A percentile compares a stretch with the other conserved stretches of the same genome.
Evolutionary conservation across 2,797 vertebrate genomes (phyloP).

Genomic region (Cyclopterus lumpus): DNA sequence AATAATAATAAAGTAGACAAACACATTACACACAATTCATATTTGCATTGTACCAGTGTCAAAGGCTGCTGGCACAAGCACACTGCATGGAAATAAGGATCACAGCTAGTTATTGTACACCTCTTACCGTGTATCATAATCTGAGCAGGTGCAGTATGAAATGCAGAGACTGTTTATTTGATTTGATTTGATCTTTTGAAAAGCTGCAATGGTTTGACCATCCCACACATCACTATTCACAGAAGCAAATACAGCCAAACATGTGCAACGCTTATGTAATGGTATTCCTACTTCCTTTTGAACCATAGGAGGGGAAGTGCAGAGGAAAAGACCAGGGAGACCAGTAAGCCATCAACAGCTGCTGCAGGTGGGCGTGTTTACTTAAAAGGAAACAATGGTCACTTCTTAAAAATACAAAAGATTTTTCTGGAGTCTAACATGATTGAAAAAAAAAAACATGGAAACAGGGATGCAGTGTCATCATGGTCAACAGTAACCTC

Average conservation of each 20-base stretch:
- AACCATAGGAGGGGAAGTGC: slow-evolving; percentile 70
- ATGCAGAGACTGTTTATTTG: not conserved
- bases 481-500: not conserved
- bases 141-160: not conserved
- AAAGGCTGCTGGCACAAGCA: not conserved
- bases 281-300: slow-evolving; percentile 44
- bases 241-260: not conserved
- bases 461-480: not conserved
- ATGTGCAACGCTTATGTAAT: slow-evolving; percentile 1
- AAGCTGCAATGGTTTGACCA: not conserved
- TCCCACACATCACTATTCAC: not conserved
- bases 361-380: slow-evolving; percentile 73
- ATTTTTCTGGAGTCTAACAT: not conserved
- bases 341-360: slow-evolving; percentile 21
- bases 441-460: not conserved
- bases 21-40: not conserved
- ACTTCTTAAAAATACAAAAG: not conserved
- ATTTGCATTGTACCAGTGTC: not conserved
- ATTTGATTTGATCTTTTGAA: not conserved
- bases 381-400: not conserved
- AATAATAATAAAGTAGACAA: slow-evolving; percentile 11
- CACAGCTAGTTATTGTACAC: not conserved
- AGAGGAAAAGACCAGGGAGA: slow-evolving; percentile 58
- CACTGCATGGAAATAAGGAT: not conserved
- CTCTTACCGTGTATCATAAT: not conserved